Evolutionary conservation across 1,140 invertebrate genomes (phyloP), one percentile per base, ranked within the genome.

Genomic region (Armadillidium nasatum): DNA sequence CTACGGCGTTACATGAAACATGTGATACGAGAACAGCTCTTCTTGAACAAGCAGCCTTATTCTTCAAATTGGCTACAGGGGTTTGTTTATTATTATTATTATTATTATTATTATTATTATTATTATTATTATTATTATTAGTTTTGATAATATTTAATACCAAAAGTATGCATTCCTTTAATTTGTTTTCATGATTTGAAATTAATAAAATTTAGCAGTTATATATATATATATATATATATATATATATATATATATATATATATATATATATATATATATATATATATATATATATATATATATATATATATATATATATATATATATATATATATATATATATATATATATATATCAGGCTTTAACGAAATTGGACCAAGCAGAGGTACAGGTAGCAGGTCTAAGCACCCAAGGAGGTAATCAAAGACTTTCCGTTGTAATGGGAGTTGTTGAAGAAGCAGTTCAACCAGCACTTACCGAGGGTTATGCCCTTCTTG

Each of bases 301-400:
- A 74, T 70, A 54, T 68, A 54, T 60, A 54, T 76, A 7, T 73
- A 79, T 15, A 44, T n/a, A 21, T 54, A 72, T 54, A 33, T 13
- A 13, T 22, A 54, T 75, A 45, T 75, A n/a, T 78, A 71, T 72
- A 70, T 79, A 73, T 68, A 9, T 68, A 68, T 33, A 33, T 33
- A 33, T 33, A 33, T 33, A 33, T 33, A 33, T 33, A 33, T 33
- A 44, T 73, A 60, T 44, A 81, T 82, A 84, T 4, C 81, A 92
- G 89, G 91, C 90, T 71, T 85, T 92, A 66, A 90, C 87, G 73
- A 91, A 92, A 84, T 83, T 93, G 74, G 90, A 92, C 83, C 90
- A 93, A 83, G 84, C 93, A 10, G 91, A 94, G 86, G 88, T 91
- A 80, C 90, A 93, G 82, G 83, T 93, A 74, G 88, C 88, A 54